Evolutionary conservation across 2,888 invertebrate genomes (phyloP), one percentile per base, ranked within the genome.

Genomic region (Metallyticus violacea): DNA sequence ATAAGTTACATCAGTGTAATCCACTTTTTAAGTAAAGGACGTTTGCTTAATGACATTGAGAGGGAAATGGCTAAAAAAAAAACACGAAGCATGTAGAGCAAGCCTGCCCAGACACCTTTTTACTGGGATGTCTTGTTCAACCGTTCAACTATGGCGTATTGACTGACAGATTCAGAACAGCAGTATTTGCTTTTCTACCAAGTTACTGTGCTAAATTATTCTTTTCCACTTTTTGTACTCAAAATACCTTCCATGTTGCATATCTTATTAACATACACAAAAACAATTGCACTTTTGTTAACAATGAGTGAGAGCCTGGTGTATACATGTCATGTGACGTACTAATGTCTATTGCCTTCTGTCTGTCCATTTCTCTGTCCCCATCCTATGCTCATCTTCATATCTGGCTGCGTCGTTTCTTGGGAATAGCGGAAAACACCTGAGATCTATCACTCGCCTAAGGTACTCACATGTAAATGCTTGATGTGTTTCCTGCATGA

Each of bases 371-470:
- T 81, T 83, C 40, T 85, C 86, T 87, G 40, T 80, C 78, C 78
- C 29, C 80, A 79, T 85, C 78, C 30, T 26, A 62, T 81, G 28
- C 78, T 85, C 76, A 26, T 77, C 81, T 79, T 86, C 29, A 76
- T 62, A 84, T 79, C 79, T 85, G 80, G 77, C 78, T 77, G 85
- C 81, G 29, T 29, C 85, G 76, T 77, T 40, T 78, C 62, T 25
- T 86, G 62, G 81, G 87, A 82, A 86, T 78, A 88, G 88, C 85
- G 85, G 87, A 86, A 87, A 84, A 86, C 86, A 85, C 86, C 88
- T 27, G 86, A 87, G 40, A 88, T 88, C 87, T 88, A 86, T 80
- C 88, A 86, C 81, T 88, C 88, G 30, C 88, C 88, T 25, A 88
- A 88, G 88, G 88, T 88, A 88, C 79, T 79, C 85, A 62, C 26